These are phyloP conservation scores for Phenganax subtilis DNA, from an alignment of 92 coral and sea anemone genomes.

Conservation along the genomic window DNA sequence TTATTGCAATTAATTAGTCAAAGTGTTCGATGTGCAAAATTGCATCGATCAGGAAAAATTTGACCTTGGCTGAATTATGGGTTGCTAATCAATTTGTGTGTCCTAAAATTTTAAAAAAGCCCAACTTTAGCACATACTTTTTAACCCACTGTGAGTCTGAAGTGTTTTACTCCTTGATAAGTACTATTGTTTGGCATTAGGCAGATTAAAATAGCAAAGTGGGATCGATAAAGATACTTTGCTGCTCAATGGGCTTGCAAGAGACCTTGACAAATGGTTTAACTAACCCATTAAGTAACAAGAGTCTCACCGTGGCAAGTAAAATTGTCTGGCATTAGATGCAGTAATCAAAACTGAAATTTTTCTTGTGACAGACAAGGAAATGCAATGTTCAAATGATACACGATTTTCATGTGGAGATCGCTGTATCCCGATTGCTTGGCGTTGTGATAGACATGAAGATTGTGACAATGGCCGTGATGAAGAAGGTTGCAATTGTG, in stretches of 20 bases:
- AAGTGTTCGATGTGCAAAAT: too few species aligned
- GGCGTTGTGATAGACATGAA: constrained; percentile 78
- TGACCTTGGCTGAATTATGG: too few species aligned
- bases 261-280: not conserved
- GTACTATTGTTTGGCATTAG: too few species aligned
- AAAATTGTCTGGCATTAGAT: not conserved
- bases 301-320: not conserved
- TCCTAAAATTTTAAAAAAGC: too few species aligned
- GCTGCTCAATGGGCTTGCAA: not conserved
- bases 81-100: too few species aligned
- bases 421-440: constrained; percentile 58
- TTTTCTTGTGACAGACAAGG: not conserved
- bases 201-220: too few species aligned
- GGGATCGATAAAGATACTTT: too few species aligned
- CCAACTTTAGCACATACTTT: too few species aligned
- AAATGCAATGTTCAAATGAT: not conserved
- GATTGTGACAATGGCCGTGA: constrained; percentile 74
- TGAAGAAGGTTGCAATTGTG: constrained; percentile 56
- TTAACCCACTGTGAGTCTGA: too few species aligned
- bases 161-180: too few species aligned
- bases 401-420: constrained; percentile 57
- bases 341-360: not conserved
- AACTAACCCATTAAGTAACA: not conserved
- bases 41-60: too few species aligned
- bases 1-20: too few species aligned